Conservation (phyloP, 1,140 invertebrate species). For the Anastrepha obliqua region DNA sequence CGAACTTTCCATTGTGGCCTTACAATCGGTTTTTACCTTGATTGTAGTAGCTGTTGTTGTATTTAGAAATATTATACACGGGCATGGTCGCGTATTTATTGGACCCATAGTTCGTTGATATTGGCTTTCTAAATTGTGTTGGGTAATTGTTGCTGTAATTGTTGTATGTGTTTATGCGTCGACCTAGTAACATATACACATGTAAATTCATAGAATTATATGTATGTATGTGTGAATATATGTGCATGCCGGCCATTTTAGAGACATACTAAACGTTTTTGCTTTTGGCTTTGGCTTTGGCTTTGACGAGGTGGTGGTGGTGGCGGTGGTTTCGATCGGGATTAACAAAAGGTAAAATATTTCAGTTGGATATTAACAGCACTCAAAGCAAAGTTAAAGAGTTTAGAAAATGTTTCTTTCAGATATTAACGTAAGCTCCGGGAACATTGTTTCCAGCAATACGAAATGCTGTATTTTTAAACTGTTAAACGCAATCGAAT, state of each 20-base stretch:
- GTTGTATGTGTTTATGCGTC: slow-evolving; percentile 55
- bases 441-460: no score
- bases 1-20: not conserved
- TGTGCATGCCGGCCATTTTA: not conserved
- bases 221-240: not conserved
- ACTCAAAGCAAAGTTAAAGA: no score
- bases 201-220: not conserved
- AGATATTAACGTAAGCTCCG: no score
- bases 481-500: not conserved
- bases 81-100: slow-evolving; percentile 58
- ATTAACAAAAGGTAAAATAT: not conserved
- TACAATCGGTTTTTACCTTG: slow-evolving; percentile 64
- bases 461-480: no score
- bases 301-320: not conserved
- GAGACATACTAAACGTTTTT: no score
- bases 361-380: no score
- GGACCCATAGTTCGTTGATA: slow-evolving; percentile 51
- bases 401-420: no score
- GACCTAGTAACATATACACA: slow-evolving; percentile 8
- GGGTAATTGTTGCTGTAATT: slow-evolving; percentile 56
- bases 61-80: slow-evolving; percentile 55
- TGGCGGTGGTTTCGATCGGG: not conserved
- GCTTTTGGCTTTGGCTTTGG: no score
- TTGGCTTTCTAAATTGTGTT: slow-evolving; percentile 55
- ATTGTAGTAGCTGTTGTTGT: slow-evolving; percentile 68